Evolutionary conservation across 1,140 invertebrate species (phyloP), one percentile per base, ranked within the genome.

Genomic region (Melanaphis sacchari): DNA sequence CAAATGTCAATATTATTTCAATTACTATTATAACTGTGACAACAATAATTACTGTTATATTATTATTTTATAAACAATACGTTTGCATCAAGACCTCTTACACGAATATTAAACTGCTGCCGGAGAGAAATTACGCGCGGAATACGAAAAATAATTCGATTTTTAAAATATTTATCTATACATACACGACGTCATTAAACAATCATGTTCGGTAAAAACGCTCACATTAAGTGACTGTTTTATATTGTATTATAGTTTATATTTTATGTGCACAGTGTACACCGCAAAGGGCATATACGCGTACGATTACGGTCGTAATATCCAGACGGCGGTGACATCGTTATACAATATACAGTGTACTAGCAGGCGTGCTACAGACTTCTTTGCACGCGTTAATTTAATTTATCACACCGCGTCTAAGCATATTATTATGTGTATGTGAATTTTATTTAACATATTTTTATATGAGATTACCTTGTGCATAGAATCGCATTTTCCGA

Each of bases 381-480:
- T 89, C 49, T 54, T 89, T 89, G 88, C 24, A 36, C 87, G 41
- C 49, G 22, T 38, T 54, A 52, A 89, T 89, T 52, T 54, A 89
- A 89, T 89, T 89, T 89, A 89, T 89, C 88, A 40, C 88, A 54
- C 49, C 49, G 11, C 46, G 2, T 36, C 36, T 54, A n/a, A 76
- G 59, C 59, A 76, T 76, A n/a, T 76, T 76, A 76, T 66, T 26
- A 26, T 31, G 4, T 59, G n/a, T 89, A 54, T 89, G 9, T 9
- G 49, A 40, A 54, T 24, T 54, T 54, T 89, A 38, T 46, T 43
- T 87, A 36, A 31, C 18, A 31, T 87, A 66, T 66, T 66, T 66
- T 87, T 46, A 87, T 46, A 87, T 46, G 85, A 46, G 41, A 87
- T 87, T 87, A 46, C 85, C 31, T 46, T 87, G 0, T 49, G 26